Evolutionary conservation across 2,888 invertebrate genomes (phyloP), one percentile per base, ranked within the genome.

Genomic region (Liposcelis brunnea): DNA sequence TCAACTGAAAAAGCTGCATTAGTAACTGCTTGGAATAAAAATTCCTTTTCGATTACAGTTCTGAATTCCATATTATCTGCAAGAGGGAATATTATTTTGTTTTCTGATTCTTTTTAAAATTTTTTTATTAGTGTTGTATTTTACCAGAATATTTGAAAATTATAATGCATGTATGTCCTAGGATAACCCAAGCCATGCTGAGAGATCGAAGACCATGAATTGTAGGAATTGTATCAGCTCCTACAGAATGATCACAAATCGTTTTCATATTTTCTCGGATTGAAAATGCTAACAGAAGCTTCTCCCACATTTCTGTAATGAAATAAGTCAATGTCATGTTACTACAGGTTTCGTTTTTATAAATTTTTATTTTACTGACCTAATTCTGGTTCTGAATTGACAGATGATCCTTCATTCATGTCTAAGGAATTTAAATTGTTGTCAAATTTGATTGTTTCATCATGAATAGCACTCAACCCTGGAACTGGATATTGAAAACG

Each of bases 1-100:
- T 86, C 86, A 36, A 86, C 86, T 42, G 85, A 83, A 59, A 81
- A 84, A 5, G 83, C 81, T 1, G 84, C 86, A 61, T 86, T 86
- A 48, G 83, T 80, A 48, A 86, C 77, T 1, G 83, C 77, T 61
- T 86, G 85, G 62, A 82, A 86, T 63, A 78, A 68, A 59, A 81
- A 77, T 54, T 77, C 76, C 46, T 81, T 70, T 60, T 85, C 84
- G 0, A 77, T 80, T 50, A 83, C 70, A 2, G 74, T 71, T 43
- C 84, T 68, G 59, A 77, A 67, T 32, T 46, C 42, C 42, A 32
- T 40, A 18, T 46, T 42, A 18, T 40, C 46, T 46, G 42, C 12
- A 32, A 31, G 21, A 36, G 42, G 11, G 8, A 31, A 43, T 12
- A 40, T 18, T 31, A 21, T 2, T 18, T 45, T 7, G 18, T 10